phyloP scores from a whole-genome alignment of 2,888 invertebrate species.

The Dendrolimus pini region DNA sequence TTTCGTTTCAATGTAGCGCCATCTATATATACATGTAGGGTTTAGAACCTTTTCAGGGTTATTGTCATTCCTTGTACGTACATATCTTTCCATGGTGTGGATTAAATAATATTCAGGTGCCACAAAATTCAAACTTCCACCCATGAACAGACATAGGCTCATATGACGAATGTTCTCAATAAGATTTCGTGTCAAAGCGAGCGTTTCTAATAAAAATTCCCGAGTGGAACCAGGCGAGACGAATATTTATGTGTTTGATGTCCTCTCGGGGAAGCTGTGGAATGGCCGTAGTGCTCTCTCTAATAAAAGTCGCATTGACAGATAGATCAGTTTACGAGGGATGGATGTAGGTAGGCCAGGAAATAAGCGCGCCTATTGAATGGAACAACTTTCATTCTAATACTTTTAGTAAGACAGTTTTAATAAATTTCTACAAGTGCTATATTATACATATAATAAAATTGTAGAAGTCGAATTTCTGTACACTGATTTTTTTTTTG shows the following conservation, averaged over 20 bases:
- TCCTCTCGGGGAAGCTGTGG: conserved; percentile 2
- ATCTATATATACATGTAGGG: too few species aligned
- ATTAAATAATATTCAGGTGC: too few species aligned
- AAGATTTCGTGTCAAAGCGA: conserved; percentile 4
- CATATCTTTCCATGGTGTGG: too few species aligned
- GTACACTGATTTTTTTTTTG: too few species aligned
- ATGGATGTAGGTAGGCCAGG: conserved; percentile 11
- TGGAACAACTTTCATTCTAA: too few species aligned
- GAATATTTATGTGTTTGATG: conserved; percentile 5
- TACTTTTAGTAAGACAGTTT: too few species aligned
- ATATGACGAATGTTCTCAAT: background rate
- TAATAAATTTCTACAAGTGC: too few species aligned
- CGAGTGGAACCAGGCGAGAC: background rate
- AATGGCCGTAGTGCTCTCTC: conserved; percentile 18
- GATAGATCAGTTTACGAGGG: conserved; percentile 23
- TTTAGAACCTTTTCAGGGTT: too few species aligned
- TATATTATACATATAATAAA: too few species aligned
- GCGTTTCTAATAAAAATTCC: conserved; percentile 16
- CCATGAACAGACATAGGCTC: background rate
- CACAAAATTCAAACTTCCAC: background rate
- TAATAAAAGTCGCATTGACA: conserved; percentile 34
- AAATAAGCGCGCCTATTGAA: conserved; percentile 2
- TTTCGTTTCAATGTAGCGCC: too few species aligned
- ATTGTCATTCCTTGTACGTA: too few species aligned
- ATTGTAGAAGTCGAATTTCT: too few species aligned